A percentile compares a stretch with the other conserved stretches of the same genome.
phyloP scores from a whole-genome alignment of 2,797 vertebrate species.

The Sebastolobus altivelis region DNA sequence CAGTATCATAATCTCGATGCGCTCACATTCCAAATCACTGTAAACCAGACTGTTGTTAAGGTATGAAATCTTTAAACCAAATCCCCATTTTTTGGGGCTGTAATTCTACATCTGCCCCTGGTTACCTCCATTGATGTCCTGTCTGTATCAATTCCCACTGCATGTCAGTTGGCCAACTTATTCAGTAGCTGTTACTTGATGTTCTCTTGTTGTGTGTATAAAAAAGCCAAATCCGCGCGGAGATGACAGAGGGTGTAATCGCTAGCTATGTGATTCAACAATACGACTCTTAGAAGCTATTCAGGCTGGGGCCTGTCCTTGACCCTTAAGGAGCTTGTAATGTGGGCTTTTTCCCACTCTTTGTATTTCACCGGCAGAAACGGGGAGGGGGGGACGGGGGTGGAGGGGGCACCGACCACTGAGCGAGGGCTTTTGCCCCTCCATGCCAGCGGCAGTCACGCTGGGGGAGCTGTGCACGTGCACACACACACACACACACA shows the following conservation, averaged over 20 bases:
- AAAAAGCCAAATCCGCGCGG: conserved; percentile 77
- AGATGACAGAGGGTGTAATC: conserved; percentile 91
- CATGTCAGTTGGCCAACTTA: conserved; percentile 79
- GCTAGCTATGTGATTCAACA: conserved; percentile 87
- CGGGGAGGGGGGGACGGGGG: conserved; percentile 53
- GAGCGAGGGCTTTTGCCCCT: conserved; percentile 80
- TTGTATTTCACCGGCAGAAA: conserved; percentile 83
- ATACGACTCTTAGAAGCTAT: conserved; percentile 86
- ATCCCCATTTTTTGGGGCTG: conserved; percentile 61
- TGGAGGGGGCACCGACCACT: conserved; percentile 68
- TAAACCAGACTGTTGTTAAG: conserved; percentile 52
- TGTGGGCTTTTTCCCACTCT: conserved; percentile 85
- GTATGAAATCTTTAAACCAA: conserved; percentile 72
- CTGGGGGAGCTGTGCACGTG: conserved; percentile 55
- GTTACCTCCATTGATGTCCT: conserved; percentile 68
- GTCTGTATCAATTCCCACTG: conserved; percentile 82
- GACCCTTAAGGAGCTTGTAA: conserved; percentile 91
- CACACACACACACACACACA: conserved; percentile 35
- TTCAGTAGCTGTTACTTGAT: conserved; percentile 72
- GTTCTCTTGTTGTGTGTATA: conserved; percentile 71
- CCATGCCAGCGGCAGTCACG: conserved; percentile 82
- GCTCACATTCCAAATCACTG: conserved; percentile 31
- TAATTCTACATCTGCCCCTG: conserved; percentile 71
- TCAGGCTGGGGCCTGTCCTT: conserved; percentile 87
- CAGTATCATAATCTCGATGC: conserved; percentile 17